Conservation (phyloP, 2,113 vertebrate species). For the Xerus inauris region DNA sequence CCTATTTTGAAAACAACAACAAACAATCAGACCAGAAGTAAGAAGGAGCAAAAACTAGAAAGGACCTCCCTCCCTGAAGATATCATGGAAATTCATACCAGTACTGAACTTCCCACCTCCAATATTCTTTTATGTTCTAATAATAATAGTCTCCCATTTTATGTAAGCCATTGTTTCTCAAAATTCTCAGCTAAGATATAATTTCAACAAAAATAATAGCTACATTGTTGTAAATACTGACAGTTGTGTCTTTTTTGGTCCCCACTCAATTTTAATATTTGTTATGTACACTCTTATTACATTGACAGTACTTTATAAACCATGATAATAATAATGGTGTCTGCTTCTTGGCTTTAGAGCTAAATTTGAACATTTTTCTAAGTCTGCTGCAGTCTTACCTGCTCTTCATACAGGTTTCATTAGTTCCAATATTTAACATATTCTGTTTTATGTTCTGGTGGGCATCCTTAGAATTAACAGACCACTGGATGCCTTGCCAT, state of each 20-base stretch:
- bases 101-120: neutral
- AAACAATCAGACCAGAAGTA: neutral
- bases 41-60: neutral
- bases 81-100: neutral
- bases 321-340: neutral
- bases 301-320: neutral
- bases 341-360: neutral
- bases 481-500: neutral
- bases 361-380: neutral
- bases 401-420: neutral
- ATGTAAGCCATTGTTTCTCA: neutral
- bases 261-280: neutral
- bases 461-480: neutral
- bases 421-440: neutral
- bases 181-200: neutral
- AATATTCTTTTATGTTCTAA: neutral
- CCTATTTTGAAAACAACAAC: neutral
- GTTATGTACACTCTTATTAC: neutral
- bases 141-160: neutral
- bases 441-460: neutral
- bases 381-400: neutral
- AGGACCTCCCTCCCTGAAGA: neutral
- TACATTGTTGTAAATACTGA: constrained; percentile 2
- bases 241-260: neutral
- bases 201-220: neutral